Evolutionary conservation across 2,113 vertebrate genomes (phyloP), one percentile per base, ranked within the genome.

Genomic region (Ciconia boyciana): DNA sequence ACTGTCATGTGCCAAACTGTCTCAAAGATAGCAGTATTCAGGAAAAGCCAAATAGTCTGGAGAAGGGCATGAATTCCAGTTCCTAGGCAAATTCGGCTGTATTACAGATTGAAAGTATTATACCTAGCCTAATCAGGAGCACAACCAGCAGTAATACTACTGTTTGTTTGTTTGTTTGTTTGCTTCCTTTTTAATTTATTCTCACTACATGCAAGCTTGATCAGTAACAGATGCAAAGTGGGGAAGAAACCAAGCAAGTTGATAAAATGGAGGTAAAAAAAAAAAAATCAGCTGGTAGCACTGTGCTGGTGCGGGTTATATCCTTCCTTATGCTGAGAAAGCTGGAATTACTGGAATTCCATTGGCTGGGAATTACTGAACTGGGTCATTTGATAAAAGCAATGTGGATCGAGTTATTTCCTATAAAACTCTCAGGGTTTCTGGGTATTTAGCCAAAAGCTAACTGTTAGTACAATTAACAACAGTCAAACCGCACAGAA

Each of bases 11-110:
- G 96, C 97, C 93, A 96, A 98, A 96, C 83, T 87, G 87, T 97
- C 94, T 97, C 92, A 97, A 97, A 97, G 96, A 85, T 96, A 96
- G 94, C 82, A 95, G 95, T 96, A 88, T 93, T 96, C 93, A 95
- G 86, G 92, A 95, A 87, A 96, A 96, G 90, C 93, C 92, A 96
- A 95, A 95, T 95, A 91, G 95, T 92, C 88, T 90, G 80, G 87
- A 96, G 78, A 97, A 96, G 82, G 79, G 78, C 83, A 51, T 76
- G 84, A 82, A 87, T 92, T 94, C 93, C 92, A 84, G 90, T 85
- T 95, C 83, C 90, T 95, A 66, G 68, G 85, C 91, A 93, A 91
- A 95, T 86, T 86, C 34, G 16, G 68, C 75, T 91, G 26, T 71
- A 19, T 90, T 96, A 31, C 92, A 88, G 52, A 79, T 79, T 94